Base-by-base conservation (phyloP, 2,113 vertebrate species). In the Argyrosomus japonicus region DNA sequence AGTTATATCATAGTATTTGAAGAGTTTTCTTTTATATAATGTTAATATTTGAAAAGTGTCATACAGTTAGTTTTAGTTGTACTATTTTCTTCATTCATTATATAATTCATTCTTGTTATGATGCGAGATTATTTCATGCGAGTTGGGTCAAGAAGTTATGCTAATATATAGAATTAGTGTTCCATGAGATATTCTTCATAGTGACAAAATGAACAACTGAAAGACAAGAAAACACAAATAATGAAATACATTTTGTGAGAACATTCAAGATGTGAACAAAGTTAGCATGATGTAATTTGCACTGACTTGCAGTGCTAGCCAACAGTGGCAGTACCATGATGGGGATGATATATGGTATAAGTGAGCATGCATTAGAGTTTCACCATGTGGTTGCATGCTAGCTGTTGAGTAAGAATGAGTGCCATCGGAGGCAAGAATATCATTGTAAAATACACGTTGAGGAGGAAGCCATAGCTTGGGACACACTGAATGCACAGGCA, bases 401-500 rank as follows among this genome's bases (percentile, higher is more conserved):
- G 63, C 19, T 72, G 63, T 75, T 81, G 80, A 50, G 57, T 57
- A 57, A 72, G 50, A 36, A 65, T 60, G 27, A 69, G 47, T 64
- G 61, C 47, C 57, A 62, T 10, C 58, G 29, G 70, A 88, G 71
- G 84, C 88, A 93, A 96, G 97, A 98, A 99, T 99, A 99, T 98
- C 98, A 99, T 99, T 97, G 94, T 98, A 98, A 99, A 99, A 98
- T 98, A 98, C 76, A 89, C 79, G 87, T 94, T 84, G 94, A 95
- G 94, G 93, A 88, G 82, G 93, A 96, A 96, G 96, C 95, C 97
- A 97, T 96, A 96, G 96, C 95, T 97, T 95, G 97, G 96, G 96
- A 97, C 96, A 98, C 96, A 98, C 96, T 97, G 97, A 97, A 96
- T 97, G 97, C 97, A 97, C 97, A 99, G 97, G 97, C 97, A 99